These are phyloP conservation scores for Cryptops parisi DNA, from an alignment of 2,888 invertebrate species.

Conservation along the genomic window DNA sequence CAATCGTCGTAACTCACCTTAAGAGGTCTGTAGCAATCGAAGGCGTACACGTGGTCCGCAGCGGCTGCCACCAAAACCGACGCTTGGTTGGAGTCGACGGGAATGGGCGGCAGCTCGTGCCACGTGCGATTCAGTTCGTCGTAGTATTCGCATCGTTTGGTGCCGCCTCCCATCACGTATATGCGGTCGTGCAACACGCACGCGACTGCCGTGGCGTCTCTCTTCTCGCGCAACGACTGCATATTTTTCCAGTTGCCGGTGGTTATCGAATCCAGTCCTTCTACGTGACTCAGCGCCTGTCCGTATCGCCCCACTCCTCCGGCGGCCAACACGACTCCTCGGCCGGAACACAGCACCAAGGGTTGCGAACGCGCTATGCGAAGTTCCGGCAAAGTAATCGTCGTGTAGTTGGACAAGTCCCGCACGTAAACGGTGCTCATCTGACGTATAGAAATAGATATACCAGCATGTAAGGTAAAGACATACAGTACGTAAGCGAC, in stretches of 20 bases:
- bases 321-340: neutral
- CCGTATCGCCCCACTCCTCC: constrained; percentile 10
- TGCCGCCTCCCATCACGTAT: constrained; percentile 10
- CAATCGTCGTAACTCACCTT: no score
- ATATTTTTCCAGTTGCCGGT: constrained; percentile 1
- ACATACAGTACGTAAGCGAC: no score
- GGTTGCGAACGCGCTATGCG: neutral
- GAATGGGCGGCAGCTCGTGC: constrained; percentile 11
- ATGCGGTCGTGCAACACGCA: neutral
- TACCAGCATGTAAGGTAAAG: no score
- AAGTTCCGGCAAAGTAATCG: neutral
- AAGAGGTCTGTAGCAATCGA: constrained; percentile 10
- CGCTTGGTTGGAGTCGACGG: neutral
- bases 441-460: no score
- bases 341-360: neutral
- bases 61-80: neutral
- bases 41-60: constrained; percentile 5
- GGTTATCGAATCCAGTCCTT: constrained; percentile 1
- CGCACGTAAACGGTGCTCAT: neutral
- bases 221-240: constrained; percentile 7
- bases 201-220: neutral
- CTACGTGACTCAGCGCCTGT: constrained; percentile 3
- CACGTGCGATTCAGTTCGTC: neutral
- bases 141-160: constrained; percentile 8
- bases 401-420: constrained; percentile 3